These are phyloP conservation scores for Diachrysia chrysitis DNA, from an alignment of 2,888 invertebrate genomes.

Conservation along the genomic window DNA sequence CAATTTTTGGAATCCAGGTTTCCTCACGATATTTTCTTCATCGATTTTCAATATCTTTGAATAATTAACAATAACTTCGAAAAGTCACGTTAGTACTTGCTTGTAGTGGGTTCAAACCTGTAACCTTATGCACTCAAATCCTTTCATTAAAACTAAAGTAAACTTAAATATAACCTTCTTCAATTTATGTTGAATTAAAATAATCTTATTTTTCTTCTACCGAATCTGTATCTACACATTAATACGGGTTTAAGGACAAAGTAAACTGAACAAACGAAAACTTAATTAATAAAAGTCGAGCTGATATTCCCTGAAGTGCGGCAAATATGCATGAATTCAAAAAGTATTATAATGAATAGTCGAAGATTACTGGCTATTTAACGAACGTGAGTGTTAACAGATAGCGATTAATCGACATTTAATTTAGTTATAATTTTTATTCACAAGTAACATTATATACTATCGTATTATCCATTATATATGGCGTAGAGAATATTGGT, in stretches of 20 bases:
- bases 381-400: constrained; percentile 27
- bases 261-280: constrained; percentile 25
- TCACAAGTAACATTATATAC: no score
- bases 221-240: background rate
- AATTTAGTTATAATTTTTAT: no score
- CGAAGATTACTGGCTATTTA: constrained; percentile 58
- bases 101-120: no score
- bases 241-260: constrained; percentile 10
- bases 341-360: constrained; percentile 65
- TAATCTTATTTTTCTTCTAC: background rate
- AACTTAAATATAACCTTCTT: background rate
- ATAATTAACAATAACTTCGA: no score
- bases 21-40: no score
- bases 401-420: constrained; percentile 27
- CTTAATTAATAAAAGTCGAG: constrained; percentile 47
- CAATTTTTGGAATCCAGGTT: no score
- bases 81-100: no score
- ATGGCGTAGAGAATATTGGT: no score
- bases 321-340: constrained; percentile 64
- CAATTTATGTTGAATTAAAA: background rate
- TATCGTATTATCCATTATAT: no score
- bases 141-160: no score
- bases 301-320: constrained; percentile 34
- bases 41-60: no score
- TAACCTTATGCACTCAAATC: no score